Percentiles rank a stretch among this genome's conserved stretches.
These are phyloP conservation scores for Bedellia somnulentella DNA, from an alignment of 2,888 invertebrate genomes.

Conservation along the genomic window DNA sequence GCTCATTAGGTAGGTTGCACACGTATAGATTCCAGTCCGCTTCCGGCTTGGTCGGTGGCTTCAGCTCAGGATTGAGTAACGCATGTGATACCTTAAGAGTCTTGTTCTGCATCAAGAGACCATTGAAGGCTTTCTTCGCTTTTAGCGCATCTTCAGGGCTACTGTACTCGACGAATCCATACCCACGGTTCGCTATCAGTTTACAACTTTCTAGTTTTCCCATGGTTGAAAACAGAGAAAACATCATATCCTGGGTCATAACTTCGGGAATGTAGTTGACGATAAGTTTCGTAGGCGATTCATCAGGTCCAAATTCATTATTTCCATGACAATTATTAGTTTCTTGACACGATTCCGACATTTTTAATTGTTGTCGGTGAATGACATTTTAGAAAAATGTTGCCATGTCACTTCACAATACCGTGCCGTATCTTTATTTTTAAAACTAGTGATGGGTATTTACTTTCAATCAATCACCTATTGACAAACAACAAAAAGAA, in stretches of 20 bases:
- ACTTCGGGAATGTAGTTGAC: conserved; percentile 63
- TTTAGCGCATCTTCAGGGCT: conserved; percentile 54
- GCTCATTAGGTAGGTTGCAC: conserved; percentile 59
- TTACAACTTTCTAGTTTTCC: conserved; percentile 62
- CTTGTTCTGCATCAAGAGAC: conserved; percentile 58
- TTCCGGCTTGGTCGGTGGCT: conserved; percentile 56
- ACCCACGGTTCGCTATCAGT: conserved; percentile 59
- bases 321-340: conserved; percentile 62
- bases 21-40: conserved; percentile 61
- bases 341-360: conserved; percentile 64
- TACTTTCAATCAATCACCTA: no score
- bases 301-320: conserved; percentile 57
- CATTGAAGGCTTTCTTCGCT: conserved; percentile 55
- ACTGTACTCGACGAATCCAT: conserved; percentile 59
- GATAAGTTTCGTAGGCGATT: conserved; percentile 61
- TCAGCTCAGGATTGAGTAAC: conserved; percentile 49
- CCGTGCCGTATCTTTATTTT: no score
- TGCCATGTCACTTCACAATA: conserved; percentile 12
- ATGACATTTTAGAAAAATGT: conserved; percentile 51
- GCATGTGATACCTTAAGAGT: conserved; percentile 57
- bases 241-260: conserved; percentile 63
- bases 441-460: no score
- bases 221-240: conserved; percentile 58
- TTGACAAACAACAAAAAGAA: no score
- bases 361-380: conserved; percentile 62